Conservation (phyloP, 2,113 vertebrate genomes). For the Cervus canadensis region DNA sequence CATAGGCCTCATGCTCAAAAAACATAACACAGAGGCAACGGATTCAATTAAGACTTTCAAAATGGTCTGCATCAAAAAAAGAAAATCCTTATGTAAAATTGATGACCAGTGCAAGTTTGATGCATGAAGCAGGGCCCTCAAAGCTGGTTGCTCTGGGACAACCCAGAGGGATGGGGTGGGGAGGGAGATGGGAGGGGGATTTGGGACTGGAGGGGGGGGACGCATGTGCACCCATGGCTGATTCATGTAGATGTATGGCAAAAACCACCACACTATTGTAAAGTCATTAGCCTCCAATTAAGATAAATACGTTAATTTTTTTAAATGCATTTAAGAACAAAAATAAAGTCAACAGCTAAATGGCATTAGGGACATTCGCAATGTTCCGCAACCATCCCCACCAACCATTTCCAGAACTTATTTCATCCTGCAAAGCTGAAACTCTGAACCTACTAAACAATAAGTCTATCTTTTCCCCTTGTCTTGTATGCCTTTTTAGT, state of each 20-base stretch:
- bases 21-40: not conserved
- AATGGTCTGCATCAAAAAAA: not conserved
- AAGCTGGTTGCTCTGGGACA: not conserved
- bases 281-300: not conserved
- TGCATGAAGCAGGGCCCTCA: not conserved
- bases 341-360: not conserved
- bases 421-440: not conserved
- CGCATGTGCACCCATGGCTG: not conserved
- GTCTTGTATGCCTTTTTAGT: not conserved
- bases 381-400: rapidly evolving
- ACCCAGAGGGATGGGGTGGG: not conserved
- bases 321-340: not conserved
- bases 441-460: not conserved
- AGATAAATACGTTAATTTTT: not conserved
- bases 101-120: not conserved
- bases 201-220: rapidly evolving
- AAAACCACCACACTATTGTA: not conserved
- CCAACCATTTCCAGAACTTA: not conserved
- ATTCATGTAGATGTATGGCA: not conserved
- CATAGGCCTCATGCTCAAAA: not conserved
- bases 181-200: not conserved
- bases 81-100: not conserved
- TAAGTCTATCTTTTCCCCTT: too few species aligned
- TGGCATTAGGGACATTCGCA: not conserved
- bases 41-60: not conserved